Evolutionary conservation across 2,113 vertebrate genomes (phyloP).

Genomic region (Kobus ellipsiprymnus): DNA sequence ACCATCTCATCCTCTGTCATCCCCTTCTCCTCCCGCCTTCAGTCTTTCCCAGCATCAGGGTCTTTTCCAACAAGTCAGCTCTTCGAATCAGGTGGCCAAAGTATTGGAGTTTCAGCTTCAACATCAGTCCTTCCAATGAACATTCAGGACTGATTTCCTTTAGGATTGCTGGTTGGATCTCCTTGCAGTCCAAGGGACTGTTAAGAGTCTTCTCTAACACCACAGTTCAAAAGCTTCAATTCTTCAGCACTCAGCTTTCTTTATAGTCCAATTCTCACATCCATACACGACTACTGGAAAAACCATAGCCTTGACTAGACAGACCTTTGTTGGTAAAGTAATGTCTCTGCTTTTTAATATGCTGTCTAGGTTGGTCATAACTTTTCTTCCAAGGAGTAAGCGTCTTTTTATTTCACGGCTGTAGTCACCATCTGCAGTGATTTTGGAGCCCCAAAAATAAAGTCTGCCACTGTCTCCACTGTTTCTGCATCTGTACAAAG

Average conservation of each 20-base stretch:
- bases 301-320: background rate
- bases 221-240: background rate
- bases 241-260: background rate
- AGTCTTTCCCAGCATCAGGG: background rate
- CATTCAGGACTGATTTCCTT: background rate
- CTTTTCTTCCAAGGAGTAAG: background rate
- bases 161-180: background rate
- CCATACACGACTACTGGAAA: background rate
- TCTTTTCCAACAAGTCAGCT: background rate
- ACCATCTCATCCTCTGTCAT: background rate
- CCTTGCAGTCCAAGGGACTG: background rate
- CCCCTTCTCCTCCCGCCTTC: background rate
- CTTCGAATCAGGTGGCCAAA: background rate
- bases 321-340: background rate
- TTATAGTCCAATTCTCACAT: background rate
- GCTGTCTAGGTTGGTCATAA: background rate
- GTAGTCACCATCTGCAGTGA: background rate
- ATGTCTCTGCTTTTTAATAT: background rate
- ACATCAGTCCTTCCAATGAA: background rate
- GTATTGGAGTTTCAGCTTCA: background rate
- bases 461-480: background rate
- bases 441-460: background rate
- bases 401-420: background rate
- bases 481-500: background rate
- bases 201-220: background rate